phyloP scores from a whole-genome alignment of 2,113 vertebrate species.

The Nerophis ophidion region DNA sequence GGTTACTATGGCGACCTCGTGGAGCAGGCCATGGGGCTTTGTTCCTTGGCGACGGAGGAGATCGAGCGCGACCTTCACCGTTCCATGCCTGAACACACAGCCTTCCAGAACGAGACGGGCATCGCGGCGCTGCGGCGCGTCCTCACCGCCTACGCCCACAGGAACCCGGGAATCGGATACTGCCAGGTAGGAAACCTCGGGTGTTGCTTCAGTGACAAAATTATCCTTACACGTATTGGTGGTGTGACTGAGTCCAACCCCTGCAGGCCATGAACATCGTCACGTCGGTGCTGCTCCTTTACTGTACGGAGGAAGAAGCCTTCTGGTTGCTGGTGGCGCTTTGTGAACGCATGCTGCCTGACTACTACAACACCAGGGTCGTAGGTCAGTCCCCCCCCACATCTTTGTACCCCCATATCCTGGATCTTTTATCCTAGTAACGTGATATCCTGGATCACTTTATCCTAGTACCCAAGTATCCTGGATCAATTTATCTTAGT shows the following conservation, averaged over 20 bases:
- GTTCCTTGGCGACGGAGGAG: constrained; percentile 90
- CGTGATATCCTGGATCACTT: too few relatives aligned
- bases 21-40: constrained; percentile 82
- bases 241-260: neutral
- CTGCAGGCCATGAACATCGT: constrained; percentile 97
- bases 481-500: too few relatives aligned
- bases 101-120: constrained; percentile 93
- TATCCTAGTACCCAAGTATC: too few relatives aligned
- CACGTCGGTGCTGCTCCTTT: constrained; percentile 89
- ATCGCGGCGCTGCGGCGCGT: constrained; percentile 93
- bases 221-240: too few relatives aligned
- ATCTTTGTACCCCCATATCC: neutral
- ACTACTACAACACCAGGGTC: constrained; percentile 97
- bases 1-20: constrained; percentile 89
- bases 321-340: constrained; percentile 97
- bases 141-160: constrained; percentile 92
- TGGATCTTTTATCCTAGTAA: too few relatives aligned
- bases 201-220: too few relatives aligned
- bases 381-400: constrained; percentile 79
- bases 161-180: constrained; percentile 94
- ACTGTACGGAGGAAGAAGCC: constrained; percentile 90
- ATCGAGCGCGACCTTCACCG: constrained; percentile 96
- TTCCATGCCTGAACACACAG: constrained; percentile 95
- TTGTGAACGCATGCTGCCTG: constrained; percentile 92
- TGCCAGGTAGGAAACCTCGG: constrained; percentile 79